These are phyloP conservation scores for Catharus ustulatus DNA, from an alignment of 2,797 vertebrate species.

Conservation along the genomic window DNA sequence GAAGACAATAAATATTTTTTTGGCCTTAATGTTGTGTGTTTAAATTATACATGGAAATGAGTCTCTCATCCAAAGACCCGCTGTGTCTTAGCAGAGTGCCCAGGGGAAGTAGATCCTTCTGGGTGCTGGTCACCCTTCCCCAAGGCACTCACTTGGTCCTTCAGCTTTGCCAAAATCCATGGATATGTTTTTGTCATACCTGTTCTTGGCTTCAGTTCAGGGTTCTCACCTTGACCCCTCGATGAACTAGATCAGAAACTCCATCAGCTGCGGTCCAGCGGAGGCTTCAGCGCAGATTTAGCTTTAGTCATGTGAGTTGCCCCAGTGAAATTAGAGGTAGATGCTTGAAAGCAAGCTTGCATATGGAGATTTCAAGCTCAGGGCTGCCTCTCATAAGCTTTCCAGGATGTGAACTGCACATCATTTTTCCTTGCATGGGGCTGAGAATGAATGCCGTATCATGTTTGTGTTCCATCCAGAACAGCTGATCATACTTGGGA, in stretches of 20 bases:
- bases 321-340: neutral
- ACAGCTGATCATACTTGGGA: neutral
- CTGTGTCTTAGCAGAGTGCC: neutral
- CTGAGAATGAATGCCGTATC: neutral
- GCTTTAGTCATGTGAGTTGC: neutral
- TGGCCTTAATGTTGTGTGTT: neutral
- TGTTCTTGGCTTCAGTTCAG: neutral
- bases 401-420: neutral
- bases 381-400: neutral
- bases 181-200: neutral
- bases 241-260: neutral
- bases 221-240: neutral
- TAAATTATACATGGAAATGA: neutral
- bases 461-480: neutral
- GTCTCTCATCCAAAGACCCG: neutral
- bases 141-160: neutral
- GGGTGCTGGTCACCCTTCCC: neutral
- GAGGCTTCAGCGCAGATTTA: neutral
- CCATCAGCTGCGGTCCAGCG: accelerated
- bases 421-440: neutral
- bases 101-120: neutral
- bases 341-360: neutral
- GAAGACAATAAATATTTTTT: neutral
- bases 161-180: neutral
- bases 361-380: neutral